Evolutionary conservation across 1,140 invertebrate species (phyloP), one percentile per base, ranked within the genome.

Genomic region (Danaus melanippus): DNA sequence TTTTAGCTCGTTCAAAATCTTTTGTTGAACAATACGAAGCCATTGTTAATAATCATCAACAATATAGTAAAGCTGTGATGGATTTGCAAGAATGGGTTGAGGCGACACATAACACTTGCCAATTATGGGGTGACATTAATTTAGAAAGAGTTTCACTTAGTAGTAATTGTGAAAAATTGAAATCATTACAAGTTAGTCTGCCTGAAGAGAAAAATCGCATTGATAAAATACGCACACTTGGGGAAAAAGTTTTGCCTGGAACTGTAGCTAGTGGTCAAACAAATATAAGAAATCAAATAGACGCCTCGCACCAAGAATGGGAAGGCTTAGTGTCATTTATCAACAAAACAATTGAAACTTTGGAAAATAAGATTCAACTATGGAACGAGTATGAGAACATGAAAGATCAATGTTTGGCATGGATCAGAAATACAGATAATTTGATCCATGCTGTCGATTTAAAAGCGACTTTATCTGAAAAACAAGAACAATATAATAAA

Each of bases 1-100:
- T 96, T 48, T 81, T 94, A 43, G 90, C 92, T 53, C 89, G 92
- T 62, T 91, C 92, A 0, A 91, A 95, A 71, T 89, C 79, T 43
- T 94, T 91, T 66, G 92, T 93, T 1, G 92, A 93, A 75, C 89
- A 89, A 64, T 97, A 98, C 77, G 96, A 98, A 87, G 92, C 89
- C 1, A 95, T 97, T 79, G 96, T 98, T 0, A 94, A 92, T 74
- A 93, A 96, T 70, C 97, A 98, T 86, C 95, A 97, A 70, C 93
- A 96, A 67, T 98, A 97, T 73, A 94, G 92, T 53, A 96, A 96
- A 86, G 93, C 94, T 8, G 93, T 97, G 0, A 92, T 94, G 79
- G 95, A 97, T 66, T 91, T 94, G 10, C 92, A 94, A 61, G 96
- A 97, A 78, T 98, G 96, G 93, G 88, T 97, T n/a, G 94, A 95